These are phyloP conservation scores for Zaprionus kolodkinae DNA, from an alignment of 1,140 invertebrate genomes.

Conservation along the genomic window DNA sequence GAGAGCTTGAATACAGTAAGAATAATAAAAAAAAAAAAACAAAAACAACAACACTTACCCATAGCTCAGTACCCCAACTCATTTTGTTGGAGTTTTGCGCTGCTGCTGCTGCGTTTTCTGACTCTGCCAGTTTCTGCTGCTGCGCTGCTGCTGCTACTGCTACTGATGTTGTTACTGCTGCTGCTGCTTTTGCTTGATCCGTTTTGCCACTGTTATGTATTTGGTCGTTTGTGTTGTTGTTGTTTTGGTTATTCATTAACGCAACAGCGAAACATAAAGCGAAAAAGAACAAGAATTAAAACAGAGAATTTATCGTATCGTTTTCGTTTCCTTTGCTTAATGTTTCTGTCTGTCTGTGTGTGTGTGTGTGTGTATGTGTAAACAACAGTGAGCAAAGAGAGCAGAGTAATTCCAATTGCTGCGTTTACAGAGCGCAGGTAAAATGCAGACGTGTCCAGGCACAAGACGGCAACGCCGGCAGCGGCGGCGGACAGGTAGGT, in stretches of 20 bases:
- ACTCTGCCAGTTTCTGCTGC: conserved; percentile 45
- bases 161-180: conserved; percentile 50
- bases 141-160: conserved; percentile 30
- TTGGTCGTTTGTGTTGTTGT: conserved; percentile 30
- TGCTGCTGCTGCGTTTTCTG: conserved; percentile 62
- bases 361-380: conserved; percentile 31
- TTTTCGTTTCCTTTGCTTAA: conserved; percentile 50
- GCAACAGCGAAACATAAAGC: conserved; percentile 46
- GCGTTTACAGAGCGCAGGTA: conserved; percentile 51
- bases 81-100: conserved; percentile 84
- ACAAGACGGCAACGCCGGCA: conserved; percentile 17
- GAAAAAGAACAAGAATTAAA: conserved; percentile 49
- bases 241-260: conserved; percentile 56
- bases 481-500: conserved; percentile 36
- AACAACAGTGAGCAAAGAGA: conserved; percentile 28
- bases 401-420: conserved; percentile 58
- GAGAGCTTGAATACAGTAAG: conserved; percentile 7
- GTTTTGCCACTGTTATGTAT: conserved; percentile 61
- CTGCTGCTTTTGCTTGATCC: conserved; percentile 55
- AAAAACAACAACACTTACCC: conserved; percentile 85
- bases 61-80: conserved; percentile 87
- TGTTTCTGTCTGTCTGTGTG: conserved; percentile 20
- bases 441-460: conserved; percentile 54
- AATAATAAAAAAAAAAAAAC: background rate
- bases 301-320: conserved; percentile 57